Base-by-base conservation (phyloP, 2,888 invertebrate species). In the Tenthredo livida region DNA sequence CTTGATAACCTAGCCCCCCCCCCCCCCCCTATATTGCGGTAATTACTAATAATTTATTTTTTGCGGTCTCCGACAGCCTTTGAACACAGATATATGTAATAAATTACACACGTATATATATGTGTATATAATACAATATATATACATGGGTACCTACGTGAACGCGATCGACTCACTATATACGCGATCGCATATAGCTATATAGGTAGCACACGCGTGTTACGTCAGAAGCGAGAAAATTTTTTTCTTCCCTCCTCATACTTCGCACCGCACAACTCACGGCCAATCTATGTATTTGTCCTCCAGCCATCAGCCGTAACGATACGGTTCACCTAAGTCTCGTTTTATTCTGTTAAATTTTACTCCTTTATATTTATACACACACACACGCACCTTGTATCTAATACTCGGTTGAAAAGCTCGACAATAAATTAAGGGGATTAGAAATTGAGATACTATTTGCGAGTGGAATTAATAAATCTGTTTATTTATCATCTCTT, bases 191-290 rank as follows among this genome's bases (percentile, higher is more conserved):
- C n/a, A n/a, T n/a, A n/a, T n/a, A n/a, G n/a, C n/a, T n/a, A 29
- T 29, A 33, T 33, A 25, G 4, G 21, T 65, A 61, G 7, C 37
- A 9, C 25, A 67, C 17, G 33, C 67, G 67, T 33, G 77, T 77
- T 77, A 77, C 77, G 77, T 77, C 77, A 77, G 54, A 77, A 40
- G 77, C 77, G 77, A 77, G 77, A 33, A 77, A 77, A 73, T 43
- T 70, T 37, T n/a, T 37, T n/a, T 37, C 70, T 37, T 21, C 10
- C 25, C 61, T 9, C 25, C 25, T 29, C 25, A 21, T 29, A 25
- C 67, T 67, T 15, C 29, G 65, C 9, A 10, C 72, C 40, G n/a
- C 72, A 40, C 4, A 77, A 29, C 77, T 77, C 77, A 77, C 54
- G 77, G 77, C 17, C 77, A 43, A 40, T 21, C 25, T 43, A 43